A percentile compares a stretch with the other conserved stretches of the same genome.
Evolutionary conservation across 2,113 vertebrate species (phyloP).

Genomic region (Gobiocypris rarus): DNA sequence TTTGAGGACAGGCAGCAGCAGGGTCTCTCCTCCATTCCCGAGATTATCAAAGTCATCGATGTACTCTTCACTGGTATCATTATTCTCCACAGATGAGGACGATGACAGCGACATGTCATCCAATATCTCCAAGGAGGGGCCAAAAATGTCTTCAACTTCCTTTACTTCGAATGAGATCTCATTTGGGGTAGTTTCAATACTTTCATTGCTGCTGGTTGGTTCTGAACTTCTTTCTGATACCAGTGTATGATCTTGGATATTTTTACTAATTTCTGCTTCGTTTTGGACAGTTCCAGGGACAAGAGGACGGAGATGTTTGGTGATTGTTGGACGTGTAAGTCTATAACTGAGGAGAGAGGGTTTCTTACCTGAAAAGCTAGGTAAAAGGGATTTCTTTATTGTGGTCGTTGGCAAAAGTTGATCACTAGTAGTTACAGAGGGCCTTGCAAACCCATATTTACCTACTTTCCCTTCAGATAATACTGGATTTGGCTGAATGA

Average conservation of each 20-base stretch:
- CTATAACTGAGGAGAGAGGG: slow-evolving; percentile 82
- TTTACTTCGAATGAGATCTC: slow-evolving; percentile 14
- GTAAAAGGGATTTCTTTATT: slow-evolving; percentile 83
- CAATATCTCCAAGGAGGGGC: slow-evolving; percentile 75
- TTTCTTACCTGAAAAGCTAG: slow-evolving; percentile 68
- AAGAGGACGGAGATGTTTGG: slow-evolving; percentile 75
- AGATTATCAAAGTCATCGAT: slow-evolving; percentile 90
- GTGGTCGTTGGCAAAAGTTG: slow-evolving; percentile 54
- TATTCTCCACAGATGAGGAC: slow-evolving; percentile 89
- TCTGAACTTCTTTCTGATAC: slow-evolving; percentile 53
- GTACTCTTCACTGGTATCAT: slow-evolving; percentile 93
- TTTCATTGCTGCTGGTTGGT: slow-evolving; percentile 36
- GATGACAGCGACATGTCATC: slow-evolving; percentile 97
- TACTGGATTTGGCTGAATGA: slow-evolving; percentile 20
- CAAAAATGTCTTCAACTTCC: slow-evolving; percentile 70
- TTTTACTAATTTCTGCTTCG: slow-evolving; percentile 44
- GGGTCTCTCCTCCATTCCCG: slow-evolving; percentile 67
- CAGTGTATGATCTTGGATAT: slow-evolving; percentile 54
- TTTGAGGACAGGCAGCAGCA: slow-evolving; percentile 64
- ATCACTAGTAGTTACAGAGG: slow-evolving; percentile 8
- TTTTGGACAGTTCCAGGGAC: slow-evolving; percentile 55
- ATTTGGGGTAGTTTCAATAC: not conserved
- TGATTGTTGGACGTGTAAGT: slow-evolving; percentile 82
- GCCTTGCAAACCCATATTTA: not conserved
- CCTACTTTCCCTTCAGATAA: slow-evolving; percentile 17